phyloP scores from a whole-genome alignment of 2,797 vertebrate genomes.

The Garrulus glandarius region DNA sequence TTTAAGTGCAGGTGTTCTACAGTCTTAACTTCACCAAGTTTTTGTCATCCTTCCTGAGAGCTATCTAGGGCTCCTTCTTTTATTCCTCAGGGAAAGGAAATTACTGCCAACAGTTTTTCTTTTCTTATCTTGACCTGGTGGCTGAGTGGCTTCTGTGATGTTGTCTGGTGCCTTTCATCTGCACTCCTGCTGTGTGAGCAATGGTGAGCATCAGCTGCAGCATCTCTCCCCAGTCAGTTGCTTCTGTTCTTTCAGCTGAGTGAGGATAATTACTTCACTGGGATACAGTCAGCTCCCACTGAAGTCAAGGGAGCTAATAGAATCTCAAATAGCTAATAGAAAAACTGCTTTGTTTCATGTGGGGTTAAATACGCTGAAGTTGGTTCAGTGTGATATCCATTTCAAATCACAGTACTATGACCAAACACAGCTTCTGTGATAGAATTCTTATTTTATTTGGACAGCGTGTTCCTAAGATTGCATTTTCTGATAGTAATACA shows the following conservation, averaged over 20 bases:
- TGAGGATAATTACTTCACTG: slow-evolving; percentile 60
- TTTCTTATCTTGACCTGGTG: slow-evolving; percentile 34
- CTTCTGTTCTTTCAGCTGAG: slow-evolving; percentile 23
- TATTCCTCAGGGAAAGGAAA: slow-evolving; percentile 4
- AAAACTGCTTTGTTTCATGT: slow-evolving; percentile 17
- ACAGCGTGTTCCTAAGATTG: rapidly evolving
- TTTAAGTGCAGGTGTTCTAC: background rate
- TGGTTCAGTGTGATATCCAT: background rate
- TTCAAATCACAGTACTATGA: background rate
- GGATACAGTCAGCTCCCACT: slow-evolving; percentile 14
- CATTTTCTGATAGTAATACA: background rate
- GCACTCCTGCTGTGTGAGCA: slow-evolving; percentile 14
- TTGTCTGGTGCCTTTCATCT: slow-evolving; percentile 37
- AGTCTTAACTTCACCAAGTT: background rate
- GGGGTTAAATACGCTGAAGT: background rate
- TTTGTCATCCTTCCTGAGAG: background rate
- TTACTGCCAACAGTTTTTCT: background rate
- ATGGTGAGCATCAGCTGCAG: background rate
- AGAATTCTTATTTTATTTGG: background rate
- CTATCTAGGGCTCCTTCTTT: background rate
- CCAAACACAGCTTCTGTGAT: background rate
- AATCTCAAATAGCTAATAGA: slow-evolving; percentile 12
- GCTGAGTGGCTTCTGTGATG: slow-evolving; percentile 32
- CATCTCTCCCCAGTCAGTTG: background rate
- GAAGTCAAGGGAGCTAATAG: slow-evolving; percentile 41